phyloP scores from a whole-genome alignment of 2,797 vertebrate species.

The Coreius guichenoti region DNA sequence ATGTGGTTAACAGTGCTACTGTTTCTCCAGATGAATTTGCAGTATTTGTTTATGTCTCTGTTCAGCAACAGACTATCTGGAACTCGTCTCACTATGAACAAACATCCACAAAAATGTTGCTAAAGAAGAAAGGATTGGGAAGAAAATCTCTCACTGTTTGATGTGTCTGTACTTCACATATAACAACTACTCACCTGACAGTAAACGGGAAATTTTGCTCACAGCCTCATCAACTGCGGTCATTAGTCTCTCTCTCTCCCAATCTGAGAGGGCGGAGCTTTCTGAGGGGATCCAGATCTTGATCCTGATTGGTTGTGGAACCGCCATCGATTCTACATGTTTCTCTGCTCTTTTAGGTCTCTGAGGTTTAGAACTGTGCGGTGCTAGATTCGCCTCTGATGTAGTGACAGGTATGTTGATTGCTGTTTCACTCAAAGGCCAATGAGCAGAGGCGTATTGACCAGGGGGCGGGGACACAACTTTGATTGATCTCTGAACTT shows the following conservation, averaged over 20 bases:
- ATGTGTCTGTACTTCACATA: not conserved
- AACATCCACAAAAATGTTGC: not conserved
- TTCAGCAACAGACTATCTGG: slow-evolving; percentile 77
- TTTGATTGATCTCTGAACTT: slow-evolving; percentile 69
- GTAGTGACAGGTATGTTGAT: not conserved
- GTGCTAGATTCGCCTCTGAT: not conserved
- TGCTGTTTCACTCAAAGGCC: not conserved
- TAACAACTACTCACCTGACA: slow-evolving; percentile 59
- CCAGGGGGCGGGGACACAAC: slow-evolving; percentile 61
- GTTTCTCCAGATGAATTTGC: slow-evolving; percentile 85
- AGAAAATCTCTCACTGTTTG: not conserved
- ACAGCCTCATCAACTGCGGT: slow-evolving; percentile 74
- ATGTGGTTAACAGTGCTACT: slow-evolving; percentile 77
- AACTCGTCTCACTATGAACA: slow-evolving; percentile 71
- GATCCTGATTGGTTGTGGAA: slow-evolving; percentile 80
- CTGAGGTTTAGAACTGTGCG: not conserved
- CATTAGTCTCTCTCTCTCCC: slow-evolving; percentile 66
- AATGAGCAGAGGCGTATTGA: slow-evolving; percentile 4
- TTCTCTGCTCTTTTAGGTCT: slow-evolving; percentile 28
- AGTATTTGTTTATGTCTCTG: slow-evolving; percentile 82
- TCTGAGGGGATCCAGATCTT: slow-evolving; percentile 71
- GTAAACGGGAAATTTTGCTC: slow-evolving; percentile 64
- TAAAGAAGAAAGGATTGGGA: not conserved
- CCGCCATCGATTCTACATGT: not conserved
- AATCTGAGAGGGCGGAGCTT: slow-evolving; percentile 58